Percentiles rank a stretch among this genome's conserved stretches.
Evolutionary conservation across 2,797 vertebrate species (phyloP).

Genomic region (Aphelocoma californica): DNA sequence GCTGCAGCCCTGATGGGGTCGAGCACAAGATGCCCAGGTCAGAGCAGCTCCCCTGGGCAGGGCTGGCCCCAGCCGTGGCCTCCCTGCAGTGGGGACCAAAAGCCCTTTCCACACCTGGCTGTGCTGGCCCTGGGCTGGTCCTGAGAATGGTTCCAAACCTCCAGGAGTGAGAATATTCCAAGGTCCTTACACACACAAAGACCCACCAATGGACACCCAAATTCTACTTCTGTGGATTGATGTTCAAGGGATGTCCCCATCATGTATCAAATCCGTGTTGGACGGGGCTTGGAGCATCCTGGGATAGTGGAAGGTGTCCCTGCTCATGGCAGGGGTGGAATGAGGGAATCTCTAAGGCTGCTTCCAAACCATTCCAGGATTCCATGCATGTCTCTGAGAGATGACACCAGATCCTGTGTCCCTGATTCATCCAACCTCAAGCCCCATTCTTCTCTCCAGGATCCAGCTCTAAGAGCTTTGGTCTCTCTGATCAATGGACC

Average conservation of each 20-base stretch:
- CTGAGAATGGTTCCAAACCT: background rate
- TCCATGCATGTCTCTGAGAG: background rate
- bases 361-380: background rate
- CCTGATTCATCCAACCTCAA: background rate
- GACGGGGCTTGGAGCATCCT: background rate
- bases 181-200: background rate
- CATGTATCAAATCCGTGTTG: background rate
- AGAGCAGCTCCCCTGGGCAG: background rate
- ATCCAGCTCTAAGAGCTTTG: background rate
- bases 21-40: background rate
- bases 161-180: background rate
- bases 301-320: background rate
- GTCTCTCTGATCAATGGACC: background rate
- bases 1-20: background rate
- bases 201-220: fast-evolving
- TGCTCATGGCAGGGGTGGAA: background rate
- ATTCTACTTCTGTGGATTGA: background rate
- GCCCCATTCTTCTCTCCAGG: background rate
- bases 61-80: background rate
- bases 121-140: background rate
- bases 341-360: background rate
- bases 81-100: background rate
- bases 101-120: background rate
- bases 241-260: fast-evolving
- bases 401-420: background rate